phyloP scores from a whole-genome alignment of 2,113 vertebrate genomes.

The Panthera leo region DNA sequence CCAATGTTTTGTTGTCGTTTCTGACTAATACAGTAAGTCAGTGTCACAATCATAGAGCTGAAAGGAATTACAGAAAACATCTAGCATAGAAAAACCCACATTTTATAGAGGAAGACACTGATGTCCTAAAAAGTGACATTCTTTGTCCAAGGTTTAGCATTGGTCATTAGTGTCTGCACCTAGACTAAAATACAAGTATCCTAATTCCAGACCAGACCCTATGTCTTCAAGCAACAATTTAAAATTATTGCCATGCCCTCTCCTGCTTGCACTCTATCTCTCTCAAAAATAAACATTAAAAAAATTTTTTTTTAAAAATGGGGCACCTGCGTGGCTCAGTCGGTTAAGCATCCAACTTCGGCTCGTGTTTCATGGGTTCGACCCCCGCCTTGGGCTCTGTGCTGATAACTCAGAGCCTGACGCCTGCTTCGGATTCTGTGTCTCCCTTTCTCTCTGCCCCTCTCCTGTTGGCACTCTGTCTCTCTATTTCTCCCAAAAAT shows the following conservation, averaged over 20 bases:
- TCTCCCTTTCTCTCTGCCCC: no score
- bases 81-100: neutral
- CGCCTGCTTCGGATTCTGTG: no score
- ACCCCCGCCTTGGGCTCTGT: no score
- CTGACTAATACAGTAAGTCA: neutral
- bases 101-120: neutral
- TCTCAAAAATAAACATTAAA: no score
- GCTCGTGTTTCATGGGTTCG: no score
- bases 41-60: neutral
- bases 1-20: neutral
- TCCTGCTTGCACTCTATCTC: no score
- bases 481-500: no score
- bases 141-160: neutral
- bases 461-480: no score
- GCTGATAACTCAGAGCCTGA: no score
- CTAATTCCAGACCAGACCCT: neutral
- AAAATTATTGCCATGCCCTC: neutral
- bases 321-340: no score
- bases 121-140: neutral
- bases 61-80: neutral
- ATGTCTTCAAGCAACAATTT: neutral
- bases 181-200: neutral
- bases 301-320: no score
- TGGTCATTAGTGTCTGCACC: neutral
- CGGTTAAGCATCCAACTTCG: no score